Conservation (phyloP, 2,113 vertebrate species). For the Brachyhypopomus occidentalis region DNA sequence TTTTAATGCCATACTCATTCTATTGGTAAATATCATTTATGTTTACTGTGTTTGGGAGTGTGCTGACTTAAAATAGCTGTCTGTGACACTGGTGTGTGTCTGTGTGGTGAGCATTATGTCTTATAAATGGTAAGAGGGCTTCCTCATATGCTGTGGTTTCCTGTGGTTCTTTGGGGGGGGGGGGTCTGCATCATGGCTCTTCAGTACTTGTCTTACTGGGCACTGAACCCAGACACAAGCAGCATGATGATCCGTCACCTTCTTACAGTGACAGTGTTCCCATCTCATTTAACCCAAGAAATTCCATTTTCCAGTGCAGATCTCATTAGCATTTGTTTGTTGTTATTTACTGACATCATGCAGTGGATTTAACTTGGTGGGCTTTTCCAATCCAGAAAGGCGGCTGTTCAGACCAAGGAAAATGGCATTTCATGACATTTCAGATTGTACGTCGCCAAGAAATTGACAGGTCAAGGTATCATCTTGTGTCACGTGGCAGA, state of each 20-base stretch:
- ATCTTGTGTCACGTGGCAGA: neutral
- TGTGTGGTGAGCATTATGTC: neutral
- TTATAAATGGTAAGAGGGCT: neutral
- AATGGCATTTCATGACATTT: neutral
- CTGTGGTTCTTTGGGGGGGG: neutral
- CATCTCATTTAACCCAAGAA: constrained; percentile 31
- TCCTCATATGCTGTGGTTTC: neutral
- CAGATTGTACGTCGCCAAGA: constrained; percentile 4
- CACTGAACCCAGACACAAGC: constrained; percentile 32
- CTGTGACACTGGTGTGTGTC: neutral
- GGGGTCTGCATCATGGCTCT: constrained; percentile 8
- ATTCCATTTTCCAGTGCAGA: constrained; percentile 4
- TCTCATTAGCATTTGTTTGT: neutral
- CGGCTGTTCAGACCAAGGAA: neutral
- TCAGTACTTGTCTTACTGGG: constrained; percentile 31
- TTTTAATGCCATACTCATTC: neutral
- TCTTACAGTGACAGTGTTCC: neutral
- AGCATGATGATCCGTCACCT: constrained; percentile 21
- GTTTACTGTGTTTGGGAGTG: neutral
- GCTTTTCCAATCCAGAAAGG: neutral
- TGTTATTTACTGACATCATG: constrained; percentile 5
- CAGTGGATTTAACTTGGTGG: constrained; percentile 7
- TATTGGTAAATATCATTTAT: neutral
- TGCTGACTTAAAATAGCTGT: neutral
- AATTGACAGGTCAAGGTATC: neutral